Evolutionary conservation across 2,888 invertebrate genomes (phyloP).

Genomic region (Drosophila glabriapex): DNA sequence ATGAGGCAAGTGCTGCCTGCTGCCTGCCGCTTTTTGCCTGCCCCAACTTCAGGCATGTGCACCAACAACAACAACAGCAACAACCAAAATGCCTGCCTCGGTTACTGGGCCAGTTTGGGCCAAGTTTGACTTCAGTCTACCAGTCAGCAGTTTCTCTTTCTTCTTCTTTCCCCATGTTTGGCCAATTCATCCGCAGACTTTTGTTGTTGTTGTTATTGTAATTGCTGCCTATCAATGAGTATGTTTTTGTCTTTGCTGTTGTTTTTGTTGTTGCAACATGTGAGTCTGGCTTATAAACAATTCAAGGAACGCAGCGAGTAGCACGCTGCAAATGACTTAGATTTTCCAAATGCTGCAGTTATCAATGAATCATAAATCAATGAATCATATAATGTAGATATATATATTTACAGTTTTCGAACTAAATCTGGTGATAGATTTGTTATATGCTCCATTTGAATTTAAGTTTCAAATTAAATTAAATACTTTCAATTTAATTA

Average conservation of each 20-base stretch:
- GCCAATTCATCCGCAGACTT: slow-evolving; percentile 69
- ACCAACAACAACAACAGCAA: slow-evolving; percentile 21
- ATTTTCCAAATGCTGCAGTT: neutral
- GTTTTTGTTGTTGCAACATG: too few species aligned
- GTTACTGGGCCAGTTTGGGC: slow-evolving; percentile 24
- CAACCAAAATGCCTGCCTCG: neutral
- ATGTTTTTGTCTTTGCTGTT: slow-evolving; percentile 38
- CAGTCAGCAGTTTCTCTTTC: slow-evolving; percentile 69
- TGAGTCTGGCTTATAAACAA: neutral
- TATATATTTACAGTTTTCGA: neutral
- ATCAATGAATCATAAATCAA: neutral
- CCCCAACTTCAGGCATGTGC: slow-evolving; percentile 66
- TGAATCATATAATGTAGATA: neutral
- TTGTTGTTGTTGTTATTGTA: slow-evolving; percentile 11
- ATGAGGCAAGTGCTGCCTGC: slow-evolving; percentile 65
- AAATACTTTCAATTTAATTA: neutral
- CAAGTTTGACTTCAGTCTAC: slow-evolving; percentile 38
- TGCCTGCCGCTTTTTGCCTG: slow-evolving; percentile 42
- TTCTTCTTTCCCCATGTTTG: slow-evolving; percentile 24
- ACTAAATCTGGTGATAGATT: neutral
- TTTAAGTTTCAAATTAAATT: neutral
- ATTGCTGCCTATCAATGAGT: slow-evolving; percentile 35
- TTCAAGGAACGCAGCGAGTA: neutral
- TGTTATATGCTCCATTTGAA: neutral
- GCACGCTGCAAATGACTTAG: neutral